Evolutionary conservation across 2,888 invertebrate species (phyloP), one percentile per base, ranked within the genome.

Genomic region (Hyalella azteca): DNA sequence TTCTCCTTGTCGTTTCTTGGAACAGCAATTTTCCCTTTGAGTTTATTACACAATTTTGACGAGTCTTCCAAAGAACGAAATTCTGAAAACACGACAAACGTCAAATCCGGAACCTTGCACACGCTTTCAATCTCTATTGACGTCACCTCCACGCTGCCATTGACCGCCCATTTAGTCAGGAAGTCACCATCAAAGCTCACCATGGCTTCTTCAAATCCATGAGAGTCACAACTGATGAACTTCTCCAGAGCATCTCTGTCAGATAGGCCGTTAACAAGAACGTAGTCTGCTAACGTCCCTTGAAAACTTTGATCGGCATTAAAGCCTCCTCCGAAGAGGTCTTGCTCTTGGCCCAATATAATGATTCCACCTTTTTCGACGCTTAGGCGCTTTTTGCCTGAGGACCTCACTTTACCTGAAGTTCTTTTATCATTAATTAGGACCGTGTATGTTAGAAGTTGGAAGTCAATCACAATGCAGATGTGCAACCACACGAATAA

Each of bases 281-380:
- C 5, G 13, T 81, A 73, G 29, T 60, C 73, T 11, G 81, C 81
- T 4, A 83, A n/a, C 22, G 50, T 41, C 0, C 81, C 83, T 39
- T 81, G 79, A 41, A 80, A 81, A 36, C 77, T 80, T 73, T 83
- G 83, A 9, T 75, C 77, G 2, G 80, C 22, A 50, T 29, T 79
- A 41, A 83, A 81, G 4, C 80, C 80, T n/a, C 73, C 80, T 2
- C 79, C 79, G 26, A 59, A 40, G n/a, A 79, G 29, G 45, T 83
- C 83, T 54, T 83, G 83, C 39, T 83, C 81, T 54, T 83, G 83
- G 0, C 83, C 83, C 26, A 81, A 26, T 13, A 83, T 2, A 32
- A 83, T 66, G 1, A 77, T 66, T 19, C 83, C 83, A 29, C 81
- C 81, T 26, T 80, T 79, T 39, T 45, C 41, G 26, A 81, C 78